A percentile compares a stretch with the other conserved stretches of the same genome.
phyloP scores from a whole-genome alignment of 2,797 vertebrate species.

The Pogonophryne albipinna region DNA sequence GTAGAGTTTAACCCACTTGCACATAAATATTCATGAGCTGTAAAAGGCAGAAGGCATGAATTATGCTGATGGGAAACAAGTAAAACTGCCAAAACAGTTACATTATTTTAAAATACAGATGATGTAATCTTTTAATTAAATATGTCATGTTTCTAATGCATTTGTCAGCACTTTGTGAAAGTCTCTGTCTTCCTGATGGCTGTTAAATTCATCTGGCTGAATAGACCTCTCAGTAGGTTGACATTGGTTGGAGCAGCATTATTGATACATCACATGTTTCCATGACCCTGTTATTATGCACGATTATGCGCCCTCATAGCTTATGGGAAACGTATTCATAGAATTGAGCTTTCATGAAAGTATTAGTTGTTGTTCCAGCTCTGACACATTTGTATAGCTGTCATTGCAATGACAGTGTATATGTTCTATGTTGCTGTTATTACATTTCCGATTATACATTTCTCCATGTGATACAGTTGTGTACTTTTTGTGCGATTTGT shows the following conservation, averaged over 20 bases:
- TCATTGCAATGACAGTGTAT: too few relatives aligned
- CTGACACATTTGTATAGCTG: neutral
- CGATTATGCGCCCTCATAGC: neutral
- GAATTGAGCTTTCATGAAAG: neutral
- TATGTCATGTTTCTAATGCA: neutral
- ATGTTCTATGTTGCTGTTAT: neutral
- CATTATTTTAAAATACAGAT: neutral
- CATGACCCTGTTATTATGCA: neutral
- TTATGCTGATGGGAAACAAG: neutral
- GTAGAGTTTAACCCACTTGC: neutral
- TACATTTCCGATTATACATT: neutral
- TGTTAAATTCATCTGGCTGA: neutral
- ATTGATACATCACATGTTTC: neutral
- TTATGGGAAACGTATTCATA: neutral
- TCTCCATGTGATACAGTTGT: neutral
- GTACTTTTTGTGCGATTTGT: neutral
- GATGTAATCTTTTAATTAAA: neutral
- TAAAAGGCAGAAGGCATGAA: neutral
- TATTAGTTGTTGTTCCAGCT: neutral
- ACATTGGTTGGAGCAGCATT: neutral
- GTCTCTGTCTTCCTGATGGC: neutral
- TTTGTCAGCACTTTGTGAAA: neutral
- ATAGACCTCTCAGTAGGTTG: neutral
- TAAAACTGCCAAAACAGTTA: neutral
- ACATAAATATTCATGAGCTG: conserved; percentile 13